phyloP scores from a whole-genome alignment of 2,113 vertebrate species.

The Sapajus apella region DNA sequence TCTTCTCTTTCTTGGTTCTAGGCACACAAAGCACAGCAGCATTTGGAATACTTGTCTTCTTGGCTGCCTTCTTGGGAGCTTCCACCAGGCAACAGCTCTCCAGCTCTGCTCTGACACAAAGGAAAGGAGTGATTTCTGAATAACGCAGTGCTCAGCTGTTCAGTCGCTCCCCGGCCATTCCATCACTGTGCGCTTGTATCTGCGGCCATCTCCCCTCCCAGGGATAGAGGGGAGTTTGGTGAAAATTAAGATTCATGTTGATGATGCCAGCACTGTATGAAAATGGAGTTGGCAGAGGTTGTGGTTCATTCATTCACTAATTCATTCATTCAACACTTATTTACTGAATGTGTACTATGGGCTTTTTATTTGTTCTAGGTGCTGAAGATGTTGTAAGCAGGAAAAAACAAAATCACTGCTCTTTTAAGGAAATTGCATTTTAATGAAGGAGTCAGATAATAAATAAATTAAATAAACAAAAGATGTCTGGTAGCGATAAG shows the following conservation, averaged over 20 bases:
- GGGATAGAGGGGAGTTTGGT: constrained; percentile 24
- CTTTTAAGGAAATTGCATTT: background rate
- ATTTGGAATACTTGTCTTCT: constrained; percentile 23
- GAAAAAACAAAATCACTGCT: background rate
- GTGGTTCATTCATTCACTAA: background rate
- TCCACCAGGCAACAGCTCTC: constrained; percentile 63
- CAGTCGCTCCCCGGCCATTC: constrained; percentile 60
- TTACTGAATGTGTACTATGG: background rate
- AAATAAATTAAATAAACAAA: background rate
- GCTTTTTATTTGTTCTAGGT: background rate
- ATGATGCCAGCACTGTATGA: constrained; percentile 47
- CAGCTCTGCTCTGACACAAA: constrained; percentile 66
- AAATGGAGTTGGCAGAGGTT: background rate
- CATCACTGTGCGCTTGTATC: constrained; percentile 56
- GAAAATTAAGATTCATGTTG: constrained; percentile 58
- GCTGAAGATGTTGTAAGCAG: background rate
- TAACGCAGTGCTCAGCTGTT: constrained; percentile 70
- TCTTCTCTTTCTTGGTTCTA: constrained; percentile 33
- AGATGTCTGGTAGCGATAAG: background rate
- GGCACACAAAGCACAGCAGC: background rate
- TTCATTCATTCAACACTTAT: background rate
- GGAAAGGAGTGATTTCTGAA: constrained; percentile 73
- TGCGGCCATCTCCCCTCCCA: constrained; percentile 71
- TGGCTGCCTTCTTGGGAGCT: constrained; percentile 41
- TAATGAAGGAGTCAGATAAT: background rate